Evolutionary conservation across 2,888 invertebrate genomes (phyloP).

Genomic region (Stenotaenia linearis): DNA sequence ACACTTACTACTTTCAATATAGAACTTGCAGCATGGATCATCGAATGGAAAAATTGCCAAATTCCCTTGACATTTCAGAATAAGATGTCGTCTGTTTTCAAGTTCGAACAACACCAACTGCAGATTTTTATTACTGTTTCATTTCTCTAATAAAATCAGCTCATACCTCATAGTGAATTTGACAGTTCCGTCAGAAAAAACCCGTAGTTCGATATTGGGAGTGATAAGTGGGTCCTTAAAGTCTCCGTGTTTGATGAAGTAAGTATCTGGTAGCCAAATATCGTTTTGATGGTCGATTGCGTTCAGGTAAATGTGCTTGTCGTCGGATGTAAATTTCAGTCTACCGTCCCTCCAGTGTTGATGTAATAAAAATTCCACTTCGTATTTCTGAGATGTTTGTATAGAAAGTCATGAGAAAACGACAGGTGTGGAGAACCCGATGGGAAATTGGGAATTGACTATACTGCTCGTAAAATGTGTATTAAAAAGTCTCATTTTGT

Average conservation of each 20-base stretch:
- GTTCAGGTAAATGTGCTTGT: conserved; percentile 73
- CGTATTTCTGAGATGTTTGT: conserved; percentile 71
- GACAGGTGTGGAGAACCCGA: too few species aligned
- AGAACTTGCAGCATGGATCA: conserved; percentile 90
- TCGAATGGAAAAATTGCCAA: conserved; percentile 93
- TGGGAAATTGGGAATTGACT: too few species aligned
- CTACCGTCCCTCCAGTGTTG: conserved; percentile 91
- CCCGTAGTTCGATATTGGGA: conserved; percentile 85
- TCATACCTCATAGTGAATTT: conserved; percentile 72
- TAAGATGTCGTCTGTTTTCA: conserved; percentile 70
- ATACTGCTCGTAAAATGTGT: too few species aligned
- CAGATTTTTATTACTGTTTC: not conserved
- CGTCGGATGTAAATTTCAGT: conserved; percentile 69
- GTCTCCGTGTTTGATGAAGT: conserved; percentile 94
- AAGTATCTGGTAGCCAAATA: conserved; percentile 90
- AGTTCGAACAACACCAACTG: not conserved
- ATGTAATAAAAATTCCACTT: conserved; percentile 87
- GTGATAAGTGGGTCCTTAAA: conserved; percentile 91
- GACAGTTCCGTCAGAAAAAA: conserved; percentile 88
- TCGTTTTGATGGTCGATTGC: conserved; percentile 88
- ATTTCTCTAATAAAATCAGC: not conserved
- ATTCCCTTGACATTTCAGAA: conserved; percentile 87
- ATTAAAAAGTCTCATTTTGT: too few species aligned
- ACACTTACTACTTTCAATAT: conserved; percentile 89
- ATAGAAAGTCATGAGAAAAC: not conserved